These are phyloP conservation scores for Orchesellides sinensis DNA, from an alignment of 2,888 invertebrate species.

Conservation along the genomic window DNA sequence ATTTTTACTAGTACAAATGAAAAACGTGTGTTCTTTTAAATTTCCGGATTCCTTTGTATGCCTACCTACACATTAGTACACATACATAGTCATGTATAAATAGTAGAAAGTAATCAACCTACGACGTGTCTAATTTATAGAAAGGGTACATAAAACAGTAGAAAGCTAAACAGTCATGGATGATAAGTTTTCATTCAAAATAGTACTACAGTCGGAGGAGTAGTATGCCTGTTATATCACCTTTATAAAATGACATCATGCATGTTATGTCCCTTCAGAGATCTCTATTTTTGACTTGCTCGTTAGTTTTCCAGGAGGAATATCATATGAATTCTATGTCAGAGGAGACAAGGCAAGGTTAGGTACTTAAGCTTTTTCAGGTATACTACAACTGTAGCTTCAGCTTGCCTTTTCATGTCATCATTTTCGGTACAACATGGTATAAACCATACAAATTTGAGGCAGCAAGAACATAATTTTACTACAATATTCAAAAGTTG, in stretches of 20 bases:
- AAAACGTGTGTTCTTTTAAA: not conserved
- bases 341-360: not conserved
- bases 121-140: slow-evolving; percentile 36
- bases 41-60: not conserved
- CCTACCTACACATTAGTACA: not conserved
- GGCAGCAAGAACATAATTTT: not conserved
- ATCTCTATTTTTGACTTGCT: not conserved
- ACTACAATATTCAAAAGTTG: not conserved
- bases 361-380: slow-evolving; percentile 43
- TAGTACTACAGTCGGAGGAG: slow-evolving; percentile 6
- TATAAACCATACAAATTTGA: not conserved
- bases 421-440: slow-evolving; percentile 14
- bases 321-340: not conserved
- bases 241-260: not conserved
- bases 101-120: slow-evolving; percentile 39
- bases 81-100: not conserved
- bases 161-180: slow-evolving; percentile 1
- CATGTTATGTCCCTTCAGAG: not conserved
- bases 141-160: slow-evolving; percentile 12
- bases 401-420: slow-evolving; percentile 12
- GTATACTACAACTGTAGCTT: slow-evolving; percentile 18
- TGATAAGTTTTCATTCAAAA: not conserved
- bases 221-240: not conserved
- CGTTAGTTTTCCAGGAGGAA: not conserved
- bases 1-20: too few relatives aligned